These are phyloP conservation scores for Bujurquina vittata DNA, from an alignment of 2,113 vertebrate genomes.

Conservation along the genomic window DNA sequence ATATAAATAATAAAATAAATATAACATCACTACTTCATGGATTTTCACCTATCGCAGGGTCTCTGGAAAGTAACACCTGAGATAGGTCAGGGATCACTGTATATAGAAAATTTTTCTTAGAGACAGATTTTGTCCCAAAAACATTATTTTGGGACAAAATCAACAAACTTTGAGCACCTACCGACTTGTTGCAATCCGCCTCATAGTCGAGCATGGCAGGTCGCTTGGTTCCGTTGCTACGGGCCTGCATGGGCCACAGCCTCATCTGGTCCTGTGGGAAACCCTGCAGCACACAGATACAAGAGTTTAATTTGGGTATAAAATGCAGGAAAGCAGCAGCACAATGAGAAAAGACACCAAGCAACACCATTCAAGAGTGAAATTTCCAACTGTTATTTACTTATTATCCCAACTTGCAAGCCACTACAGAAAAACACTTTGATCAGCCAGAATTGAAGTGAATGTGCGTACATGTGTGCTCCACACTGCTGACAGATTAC, in stretches of 20 bases:
- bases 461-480: background rate
- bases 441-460: background rate
- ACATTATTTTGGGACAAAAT: background rate
- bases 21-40: too few species aligned
- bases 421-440: too few species aligned
- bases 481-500: background rate
- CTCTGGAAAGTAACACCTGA: too few species aligned
- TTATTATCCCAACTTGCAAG: background rate
- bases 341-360: background rate
- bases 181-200: conserved; percentile 97
- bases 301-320: background rate
- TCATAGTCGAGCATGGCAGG: conserved; percentile 99
- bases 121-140: background rate
- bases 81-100: too few species aligned
- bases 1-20: too few species aligned
- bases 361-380: background rate
- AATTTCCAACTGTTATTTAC: background rate
- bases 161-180: conserved; percentile 69
- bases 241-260: conserved; percentile 98
- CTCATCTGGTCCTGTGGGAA: conserved; percentile 99
- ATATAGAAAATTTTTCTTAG: background rate
- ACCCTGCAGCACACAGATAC: conserved; percentile 81
- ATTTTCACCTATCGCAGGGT: too few species aligned
- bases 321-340: background rate
- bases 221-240: conserved; percentile 97